These are phyloP conservation scores for Cherax destructor DNA, from an alignment of 1,140 invertebrate species.

Conservation along the genomic window DNA sequence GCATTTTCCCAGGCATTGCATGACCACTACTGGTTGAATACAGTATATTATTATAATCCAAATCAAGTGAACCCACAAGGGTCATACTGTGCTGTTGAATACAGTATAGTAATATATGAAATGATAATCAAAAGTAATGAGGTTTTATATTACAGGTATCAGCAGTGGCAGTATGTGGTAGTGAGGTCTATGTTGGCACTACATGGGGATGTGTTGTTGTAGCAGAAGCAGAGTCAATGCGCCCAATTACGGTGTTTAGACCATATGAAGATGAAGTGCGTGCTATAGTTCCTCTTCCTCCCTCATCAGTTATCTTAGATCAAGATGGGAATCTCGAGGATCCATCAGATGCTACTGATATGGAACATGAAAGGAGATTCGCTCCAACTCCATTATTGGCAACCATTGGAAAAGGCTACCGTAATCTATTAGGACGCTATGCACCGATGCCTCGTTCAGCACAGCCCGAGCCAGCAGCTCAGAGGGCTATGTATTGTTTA, in stretches of 20 bases:
- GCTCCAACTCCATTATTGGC: constrained; percentile 78
- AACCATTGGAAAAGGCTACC: constrained; percentile 89
- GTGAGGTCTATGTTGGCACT: constrained; percentile 89
- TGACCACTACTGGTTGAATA: too few species aligned
- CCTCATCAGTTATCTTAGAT: constrained; percentile 50
- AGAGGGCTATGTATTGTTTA: constrained; percentile 73
- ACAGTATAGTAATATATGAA: background rate
- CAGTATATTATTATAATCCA: background rate
- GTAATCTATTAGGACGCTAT: constrained; percentile 82
- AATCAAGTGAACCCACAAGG: too few species aligned
- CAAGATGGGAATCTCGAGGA: constrained; percentile 22
- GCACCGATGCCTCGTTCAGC: constrained; percentile 68
- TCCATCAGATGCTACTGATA: constrained; percentile 1
- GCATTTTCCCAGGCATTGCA: too few species aligned
- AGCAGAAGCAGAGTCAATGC: constrained; percentile 85
- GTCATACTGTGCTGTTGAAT: too few species aligned
- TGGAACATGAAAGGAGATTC: background rate
- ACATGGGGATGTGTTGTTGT: constrained; percentile 94
- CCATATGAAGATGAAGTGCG: constrained; percentile 91
- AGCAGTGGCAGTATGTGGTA: constrained; percentile 83
- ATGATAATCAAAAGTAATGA: background rate
- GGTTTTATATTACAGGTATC: constrained; percentile 80
- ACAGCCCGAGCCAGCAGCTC: constrained; percentile 46
- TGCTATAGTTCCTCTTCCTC: constrained; percentile 74
- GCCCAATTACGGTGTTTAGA: constrained; percentile 91